Evolutionary conservation across 2,113 vertebrate genomes (phyloP).

Genomic region (Poeciliopsis retropinna): DNA sequence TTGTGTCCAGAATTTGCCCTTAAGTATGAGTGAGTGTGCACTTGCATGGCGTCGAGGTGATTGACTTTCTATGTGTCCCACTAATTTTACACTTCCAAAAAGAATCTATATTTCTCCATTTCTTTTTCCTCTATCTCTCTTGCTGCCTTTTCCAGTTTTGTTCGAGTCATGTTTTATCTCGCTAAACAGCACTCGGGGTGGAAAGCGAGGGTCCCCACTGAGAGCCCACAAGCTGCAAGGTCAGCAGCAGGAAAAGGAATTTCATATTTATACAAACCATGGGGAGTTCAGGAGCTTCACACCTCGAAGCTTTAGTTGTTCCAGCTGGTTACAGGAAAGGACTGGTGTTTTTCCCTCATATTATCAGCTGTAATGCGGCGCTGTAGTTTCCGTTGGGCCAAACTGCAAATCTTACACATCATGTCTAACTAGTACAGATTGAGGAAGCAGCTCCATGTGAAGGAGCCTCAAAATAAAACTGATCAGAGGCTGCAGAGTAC

Average conservation of each 20-base stretch:
- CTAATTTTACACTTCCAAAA: too few relatives aligned
- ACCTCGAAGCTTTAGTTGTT: constrained; percentile 16
- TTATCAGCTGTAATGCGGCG: constrained; percentile 12
- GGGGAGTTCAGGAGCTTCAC: constrained; percentile 27
- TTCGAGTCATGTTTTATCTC: constrained; percentile 20
- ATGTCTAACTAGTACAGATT: constrained; percentile 2
- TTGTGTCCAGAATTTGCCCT: too few relatives aligned
- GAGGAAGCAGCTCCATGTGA: neutral
- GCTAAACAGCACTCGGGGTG: constrained; percentile 21
- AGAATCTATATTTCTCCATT: neutral
- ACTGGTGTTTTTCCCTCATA: constrained; percentile 18
- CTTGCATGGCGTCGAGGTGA: too few relatives aligned
- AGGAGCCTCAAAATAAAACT: neutral
- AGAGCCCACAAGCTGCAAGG: constrained; percentile 24
- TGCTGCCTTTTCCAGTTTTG: neutral
- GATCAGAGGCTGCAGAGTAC: neutral
- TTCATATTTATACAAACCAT: constrained; percentile 52
- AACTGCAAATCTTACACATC: neutral
- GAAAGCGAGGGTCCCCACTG: constrained; percentile 32
- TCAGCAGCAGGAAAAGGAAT: constrained; percentile 20
- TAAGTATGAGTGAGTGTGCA: too few relatives aligned
- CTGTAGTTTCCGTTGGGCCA: neutral
- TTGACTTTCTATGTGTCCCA: too few relatives aligned
- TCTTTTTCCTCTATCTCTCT: neutral
- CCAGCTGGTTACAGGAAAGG: constrained; percentile 19